phyloP scores from a whole-genome alignment of 2,113 vertebrate genomes.

The Mugil cephalus region DNA sequence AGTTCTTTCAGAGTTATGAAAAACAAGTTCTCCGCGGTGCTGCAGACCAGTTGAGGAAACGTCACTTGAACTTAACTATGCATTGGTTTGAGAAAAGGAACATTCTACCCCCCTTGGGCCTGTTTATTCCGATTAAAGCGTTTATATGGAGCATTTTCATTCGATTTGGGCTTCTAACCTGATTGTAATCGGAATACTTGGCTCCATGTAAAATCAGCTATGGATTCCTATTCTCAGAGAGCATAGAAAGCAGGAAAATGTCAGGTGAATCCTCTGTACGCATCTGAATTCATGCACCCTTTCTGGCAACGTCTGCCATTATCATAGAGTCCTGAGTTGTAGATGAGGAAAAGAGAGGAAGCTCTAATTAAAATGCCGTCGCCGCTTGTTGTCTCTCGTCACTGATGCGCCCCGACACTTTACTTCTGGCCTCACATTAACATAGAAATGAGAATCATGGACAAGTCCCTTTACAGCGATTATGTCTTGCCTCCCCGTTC shows the following conservation, averaged over 20 bases:
- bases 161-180: no score
- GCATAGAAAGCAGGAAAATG: background rate
- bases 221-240: no score
- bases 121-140: no score
- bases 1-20: no score
- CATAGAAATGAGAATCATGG: slow-evolving; percentile 85
- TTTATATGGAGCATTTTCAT: no score
- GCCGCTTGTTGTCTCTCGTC: slow-evolving; percentile 31
- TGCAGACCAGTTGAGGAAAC: no score
- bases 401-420: slow-evolving; percentile 47
- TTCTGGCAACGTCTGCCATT: background rate
- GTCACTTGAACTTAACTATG: no score
- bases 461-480: slow-evolving; percentile 72
- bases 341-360: background rate
- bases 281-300: background rate
- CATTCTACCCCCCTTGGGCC: no score
- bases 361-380: slow-evolving; percentile 42
- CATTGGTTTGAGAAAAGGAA: no score
- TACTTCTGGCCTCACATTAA: slow-evolving; percentile 71
- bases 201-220: no score
- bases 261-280: background rate
- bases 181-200: no score
- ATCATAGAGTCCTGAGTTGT: background rate
- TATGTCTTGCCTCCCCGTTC: slow-evolving; percentile 14
- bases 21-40: no score